Conservation (phyloP, 2,797 vertebrate genomes). For the Macropodus opercularis region DNA sequence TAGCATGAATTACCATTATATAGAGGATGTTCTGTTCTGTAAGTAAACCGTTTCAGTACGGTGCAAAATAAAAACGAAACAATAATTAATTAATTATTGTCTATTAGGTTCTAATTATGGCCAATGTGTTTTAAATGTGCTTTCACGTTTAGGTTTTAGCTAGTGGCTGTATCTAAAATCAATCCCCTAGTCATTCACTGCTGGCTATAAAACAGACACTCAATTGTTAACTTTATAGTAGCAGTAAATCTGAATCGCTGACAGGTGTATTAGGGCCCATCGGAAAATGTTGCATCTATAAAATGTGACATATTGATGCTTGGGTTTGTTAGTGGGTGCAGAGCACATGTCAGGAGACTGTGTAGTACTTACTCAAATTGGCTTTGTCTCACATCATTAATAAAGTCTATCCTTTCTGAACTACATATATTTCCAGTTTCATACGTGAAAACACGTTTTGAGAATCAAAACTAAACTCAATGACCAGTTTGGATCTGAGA, state of each 20-base stretch:
- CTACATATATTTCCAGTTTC: background rate
- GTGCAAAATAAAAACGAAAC: background rate
- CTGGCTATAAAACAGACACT: background rate
- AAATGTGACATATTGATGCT: background rate
- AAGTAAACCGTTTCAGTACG: background rate
- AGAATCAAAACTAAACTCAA: conserved; percentile 3
- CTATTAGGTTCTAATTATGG: background rate
- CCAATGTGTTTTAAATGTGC: background rate
- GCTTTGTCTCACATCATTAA: background rate
- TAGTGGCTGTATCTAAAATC: background rate
- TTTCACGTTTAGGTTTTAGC: background rate
- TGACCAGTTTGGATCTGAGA: background rate
- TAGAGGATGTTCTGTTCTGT: background rate
- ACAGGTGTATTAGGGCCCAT: background rate
- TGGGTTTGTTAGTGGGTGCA: background rate
- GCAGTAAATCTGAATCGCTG: background rate
- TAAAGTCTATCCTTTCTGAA: too few species aligned
- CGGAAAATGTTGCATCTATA: background rate
- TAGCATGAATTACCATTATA: background rate
- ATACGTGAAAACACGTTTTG: background rate
- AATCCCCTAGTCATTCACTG: background rate
- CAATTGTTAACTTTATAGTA: background rate
- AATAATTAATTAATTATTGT: background rate
- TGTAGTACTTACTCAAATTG: background rate
- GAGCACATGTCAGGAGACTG: too few species aligned